Evolutionary conservation across 64 coral and sea anemone species (phyloP).

Genomic region (Astreopora myriophthalma): DNA sequence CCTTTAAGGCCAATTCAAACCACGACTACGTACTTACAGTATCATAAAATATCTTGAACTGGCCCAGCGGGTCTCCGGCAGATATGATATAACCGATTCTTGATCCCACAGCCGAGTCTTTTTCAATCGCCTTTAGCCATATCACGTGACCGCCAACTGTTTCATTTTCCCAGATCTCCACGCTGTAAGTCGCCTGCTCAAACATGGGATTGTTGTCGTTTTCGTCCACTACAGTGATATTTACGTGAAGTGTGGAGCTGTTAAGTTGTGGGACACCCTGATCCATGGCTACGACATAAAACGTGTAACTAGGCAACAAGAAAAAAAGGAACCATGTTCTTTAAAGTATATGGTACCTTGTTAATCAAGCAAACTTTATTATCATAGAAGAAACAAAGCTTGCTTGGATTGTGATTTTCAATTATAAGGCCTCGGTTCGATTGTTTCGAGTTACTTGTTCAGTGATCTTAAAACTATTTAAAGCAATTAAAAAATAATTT

Average conservation of each 20-base stretch:
- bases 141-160: conserved; percentile 61
- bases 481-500: too few relatives aligned
- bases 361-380: too few relatives aligned
- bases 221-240: conserved; percentile 80
- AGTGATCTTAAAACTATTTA: too few relatives aligned
- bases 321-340: neutral
- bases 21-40: conserved; percentile 32
- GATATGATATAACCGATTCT: conserved; percentile 86
- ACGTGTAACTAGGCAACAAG: conserved; percentile 59
- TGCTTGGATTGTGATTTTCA: too few relatives aligned
- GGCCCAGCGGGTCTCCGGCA: conserved; percentile 65
- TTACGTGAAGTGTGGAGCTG: conserved; percentile 79
- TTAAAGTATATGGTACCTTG: too few relatives aligned
- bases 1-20: too few relatives aligned
- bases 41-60: conserved; percentile 69
- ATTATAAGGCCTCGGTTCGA: too few relatives aligned
- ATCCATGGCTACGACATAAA: conserved; percentile 88
- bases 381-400: too few relatives aligned
- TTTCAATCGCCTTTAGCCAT: conserved; percentile 81
- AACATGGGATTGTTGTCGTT: conserved; percentile 93
- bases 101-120: conserved; percentile 66
- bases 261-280: conserved; percentile 74
- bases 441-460: too few relatives aligned
- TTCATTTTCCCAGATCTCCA: conserved; percentile 67
- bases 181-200: conserved; percentile 60